These are phyloP conservation scores for Eulemur rufifrons DNA, from an alignment of 2,113 vertebrate species.

Conservation along the genomic window DNA sequence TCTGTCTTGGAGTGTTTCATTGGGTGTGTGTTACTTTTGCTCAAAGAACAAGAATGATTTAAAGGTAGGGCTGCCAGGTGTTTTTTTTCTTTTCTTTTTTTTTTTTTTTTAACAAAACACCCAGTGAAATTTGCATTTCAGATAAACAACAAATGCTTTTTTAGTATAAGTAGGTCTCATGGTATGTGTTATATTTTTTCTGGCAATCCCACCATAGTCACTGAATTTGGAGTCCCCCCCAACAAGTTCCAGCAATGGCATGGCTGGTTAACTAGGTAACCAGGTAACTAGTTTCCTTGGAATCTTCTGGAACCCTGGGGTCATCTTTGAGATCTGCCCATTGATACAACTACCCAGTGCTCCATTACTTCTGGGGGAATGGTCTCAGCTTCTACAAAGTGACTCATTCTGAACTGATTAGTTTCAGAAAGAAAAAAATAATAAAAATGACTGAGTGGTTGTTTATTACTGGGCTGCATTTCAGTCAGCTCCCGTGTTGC, in stretches of 20 bases:
- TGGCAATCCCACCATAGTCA: neutral
- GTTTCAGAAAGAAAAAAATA: slow-evolving; percentile 71
- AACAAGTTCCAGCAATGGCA: neutral
- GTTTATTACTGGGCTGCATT: slow-evolving; percentile 70
- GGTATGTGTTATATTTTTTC: rapidly evolving
- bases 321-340: slow-evolving; percentile 63
- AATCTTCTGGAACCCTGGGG: slow-evolving; percentile 40
- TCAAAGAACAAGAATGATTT: neutral
- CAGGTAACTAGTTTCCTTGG: neutral
- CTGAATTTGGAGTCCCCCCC: rapidly evolving
- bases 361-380: slow-evolving; percentile 64
- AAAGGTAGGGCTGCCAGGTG: neutral
- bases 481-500: slow-evolving; percentile 64
- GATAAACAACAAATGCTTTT: neutral
- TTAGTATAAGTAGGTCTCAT: rapidly evolving
- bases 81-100: no score
- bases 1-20: neutral
- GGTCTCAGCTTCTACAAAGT: slow-evolving; percentile 63
- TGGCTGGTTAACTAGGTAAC: neutral
- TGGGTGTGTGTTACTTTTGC: neutral
- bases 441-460: slow-evolving; percentile 61
- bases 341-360: slow-evolving; percentile 66
- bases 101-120: neutral
- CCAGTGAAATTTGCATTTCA: neutral
- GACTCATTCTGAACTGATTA: slow-evolving; percentile 65